A percentile compares a stretch with the other conserved stretches of the same genome.
Evolutionary conservation across 2,113 vertebrate genomes (phyloP).

Genomic region (Rhagologus leucostigma): DNA sequence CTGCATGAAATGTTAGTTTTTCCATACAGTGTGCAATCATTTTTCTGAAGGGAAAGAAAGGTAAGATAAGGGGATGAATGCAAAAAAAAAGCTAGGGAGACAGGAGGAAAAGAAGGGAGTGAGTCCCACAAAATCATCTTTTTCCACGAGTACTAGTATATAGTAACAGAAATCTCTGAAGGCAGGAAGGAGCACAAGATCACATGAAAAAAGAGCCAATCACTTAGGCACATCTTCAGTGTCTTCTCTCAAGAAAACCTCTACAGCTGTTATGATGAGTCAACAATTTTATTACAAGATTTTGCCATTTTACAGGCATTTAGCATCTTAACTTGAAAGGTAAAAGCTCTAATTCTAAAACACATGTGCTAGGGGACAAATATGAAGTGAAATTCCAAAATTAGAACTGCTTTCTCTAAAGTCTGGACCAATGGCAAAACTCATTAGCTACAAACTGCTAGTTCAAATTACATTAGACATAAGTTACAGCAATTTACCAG

Average conservation of each 20-base stretch:
- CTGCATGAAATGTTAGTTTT: background rate
- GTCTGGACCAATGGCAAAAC: background rate
- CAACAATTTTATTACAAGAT: background rate
- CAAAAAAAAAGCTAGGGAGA: slow-evolving; percentile 1
- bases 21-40: background rate
- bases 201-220: background rate
- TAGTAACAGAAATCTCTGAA: background rate
- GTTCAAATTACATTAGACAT: background rate
- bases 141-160: background rate
- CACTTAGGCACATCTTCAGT: background rate
- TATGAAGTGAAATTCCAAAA: background rate
- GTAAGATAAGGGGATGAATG: background rate
- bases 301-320: background rate
- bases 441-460: background rate
- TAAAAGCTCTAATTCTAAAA: background rate
- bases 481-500: background rate
- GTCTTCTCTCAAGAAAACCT: background rate
- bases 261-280: background rate
- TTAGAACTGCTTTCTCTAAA: background rate
- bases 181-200: background rate
- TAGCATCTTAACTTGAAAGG: background rate
- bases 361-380: background rate
- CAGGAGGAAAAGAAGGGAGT: background rate
- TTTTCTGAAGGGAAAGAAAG: background rate
- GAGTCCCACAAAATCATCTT: background rate